Evolutionary conservation across 2,888 invertebrate species (phyloP), one percentile per base, ranked within the genome.

Genomic region (Morpho deidamia): DNA sequence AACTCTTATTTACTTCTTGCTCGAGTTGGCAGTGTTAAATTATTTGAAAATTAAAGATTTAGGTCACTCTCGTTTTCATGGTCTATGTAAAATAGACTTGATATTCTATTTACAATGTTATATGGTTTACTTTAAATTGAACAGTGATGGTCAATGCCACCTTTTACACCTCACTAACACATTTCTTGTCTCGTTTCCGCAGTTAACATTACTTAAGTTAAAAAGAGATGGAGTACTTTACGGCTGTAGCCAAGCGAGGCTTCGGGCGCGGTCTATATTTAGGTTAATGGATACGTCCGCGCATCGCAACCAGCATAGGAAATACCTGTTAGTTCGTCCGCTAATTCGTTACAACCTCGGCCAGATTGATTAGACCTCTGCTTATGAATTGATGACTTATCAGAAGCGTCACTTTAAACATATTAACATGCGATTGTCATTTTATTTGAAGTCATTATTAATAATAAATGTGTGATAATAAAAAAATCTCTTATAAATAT

Each of bases 221-320:
- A 54, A 66, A 48, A 49, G 58, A 62, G 67, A 65, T 54, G 48
- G 60, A 55, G 59, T 61, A 58, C 55, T 66, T 68, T 68, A 65
- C 63, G 68, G 68, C 71, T 71, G 66, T 68, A 69, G 65, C 71
- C 75, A 74, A 74, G 81, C 76, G 72, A 78, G 74, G 69, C 70
- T 71, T 74, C 80, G 82, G 86, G 85, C 78, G 86, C 73, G 87
- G 86, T 82, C 82, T 88, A 84, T 85, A 88, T 89, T 86, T 88
- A 86, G 89, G 89, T 88, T 87, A 89, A 88, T 89, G 80, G 88
- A 83, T 85, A 84, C 87, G 86, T 88, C 89, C 89, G 86, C 79
- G 73, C 76, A 53, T 73, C 70, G 80, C 70, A 69, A 72, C 73
- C 74, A 76, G 68, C 74, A 83, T 83, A 77, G 88, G 88, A 88